Percentiles rank a stretch among this genome's conserved stretches.
phyloP scores from a whole-genome alignment of 2,797 vertebrate species.

The Liparis tanakae region DNA sequence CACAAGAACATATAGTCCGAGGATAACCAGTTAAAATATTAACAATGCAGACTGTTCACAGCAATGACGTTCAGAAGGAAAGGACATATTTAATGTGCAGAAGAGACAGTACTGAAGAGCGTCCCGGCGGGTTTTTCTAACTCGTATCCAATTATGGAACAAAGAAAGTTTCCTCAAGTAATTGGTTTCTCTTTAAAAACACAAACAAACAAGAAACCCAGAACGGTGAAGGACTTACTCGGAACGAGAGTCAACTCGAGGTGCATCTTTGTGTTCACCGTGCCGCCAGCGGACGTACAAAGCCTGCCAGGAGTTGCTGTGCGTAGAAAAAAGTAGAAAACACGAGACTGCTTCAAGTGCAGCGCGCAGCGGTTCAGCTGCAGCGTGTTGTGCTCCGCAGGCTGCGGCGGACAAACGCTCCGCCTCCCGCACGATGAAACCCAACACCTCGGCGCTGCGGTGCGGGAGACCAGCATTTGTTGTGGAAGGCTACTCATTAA shows the following conservation, averaged over 20 bases:
- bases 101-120: not conserved
- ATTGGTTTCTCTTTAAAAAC: not conserved
- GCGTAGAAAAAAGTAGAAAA: slow-evolving; percentile 20
- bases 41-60: not conserved
- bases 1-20: not conserved
- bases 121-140: slow-evolving; percentile 16
- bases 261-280: slow-evolving; percentile 38
- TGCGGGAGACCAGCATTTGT: not conserved
- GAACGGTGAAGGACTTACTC: slow-evolving; percentile 70
- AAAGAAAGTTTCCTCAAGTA: slow-evolving; percentile 24
- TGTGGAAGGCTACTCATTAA: too few species aligned
- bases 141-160: slow-evolving; percentile 59
- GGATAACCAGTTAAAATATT: not conserved
- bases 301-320: slow-evolving; percentile 31
- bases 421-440: slow-evolving; percentile 69
- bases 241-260: slow-evolving; percentile 66
- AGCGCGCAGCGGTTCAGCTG: slow-evolving; percentile 46
- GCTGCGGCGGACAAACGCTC: slow-evolving; percentile 54
- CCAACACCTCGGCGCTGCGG: slow-evolving; percentile 46
- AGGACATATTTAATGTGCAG: not conserved
- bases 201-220: not conserved
- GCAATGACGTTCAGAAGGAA: not conserved
- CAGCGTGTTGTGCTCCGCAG: slow-evolving; percentile 43
- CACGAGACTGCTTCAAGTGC: slow-evolving; percentile 35
- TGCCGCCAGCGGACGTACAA: slow-evolving; percentile 15